phyloP scores from a whole-genome alignment of 2,888 invertebrate genomes.

The Thysanoteuthis rhombus region DNA sequence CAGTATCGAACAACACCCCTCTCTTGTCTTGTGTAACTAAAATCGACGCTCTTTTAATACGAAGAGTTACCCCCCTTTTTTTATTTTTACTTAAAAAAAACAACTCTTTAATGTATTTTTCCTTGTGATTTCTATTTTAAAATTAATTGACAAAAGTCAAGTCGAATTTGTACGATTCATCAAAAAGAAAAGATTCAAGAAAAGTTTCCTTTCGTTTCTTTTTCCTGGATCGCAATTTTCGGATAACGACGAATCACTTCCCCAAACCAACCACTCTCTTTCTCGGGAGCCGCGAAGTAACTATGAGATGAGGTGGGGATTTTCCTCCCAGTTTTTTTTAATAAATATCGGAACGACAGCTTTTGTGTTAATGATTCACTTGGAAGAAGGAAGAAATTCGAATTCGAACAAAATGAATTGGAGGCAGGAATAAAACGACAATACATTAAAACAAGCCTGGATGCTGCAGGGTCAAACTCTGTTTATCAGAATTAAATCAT shows the following conservation, averaged over 20 bases:
- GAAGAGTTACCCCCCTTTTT: background rate
- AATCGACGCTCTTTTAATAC: background rate
- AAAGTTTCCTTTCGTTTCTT: background rate
- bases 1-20: background rate
- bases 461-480: too few relatives aligned
- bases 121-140: background rate
- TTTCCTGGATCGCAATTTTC: background rate
- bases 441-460: too few relatives aligned
- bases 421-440: too few relatives aligned
- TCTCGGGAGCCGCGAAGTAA: too few relatives aligned
- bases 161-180: background rate
- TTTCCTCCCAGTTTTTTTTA: too few relatives aligned
- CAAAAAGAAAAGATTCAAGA: background rate
- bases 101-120: background rate
- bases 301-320: too few relatives aligned
- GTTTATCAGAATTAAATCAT: too few relatives aligned
- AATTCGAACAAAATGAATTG: too few relatives aligned
- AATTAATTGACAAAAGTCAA: conserved; percentile 12
- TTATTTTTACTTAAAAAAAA: too few relatives aligned
- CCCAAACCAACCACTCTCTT: background rate
- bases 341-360: too few relatives aligned
- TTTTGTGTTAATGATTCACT: too few relatives aligned
- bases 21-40: background rate
- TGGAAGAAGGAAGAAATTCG: too few relatives aligned
- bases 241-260: background rate